Evolutionary conservation across 2,797 vertebrate genomes (phyloP), one percentile per base, ranked within the genome.

Genomic region (Eleutherodactylus coqui): DNA sequence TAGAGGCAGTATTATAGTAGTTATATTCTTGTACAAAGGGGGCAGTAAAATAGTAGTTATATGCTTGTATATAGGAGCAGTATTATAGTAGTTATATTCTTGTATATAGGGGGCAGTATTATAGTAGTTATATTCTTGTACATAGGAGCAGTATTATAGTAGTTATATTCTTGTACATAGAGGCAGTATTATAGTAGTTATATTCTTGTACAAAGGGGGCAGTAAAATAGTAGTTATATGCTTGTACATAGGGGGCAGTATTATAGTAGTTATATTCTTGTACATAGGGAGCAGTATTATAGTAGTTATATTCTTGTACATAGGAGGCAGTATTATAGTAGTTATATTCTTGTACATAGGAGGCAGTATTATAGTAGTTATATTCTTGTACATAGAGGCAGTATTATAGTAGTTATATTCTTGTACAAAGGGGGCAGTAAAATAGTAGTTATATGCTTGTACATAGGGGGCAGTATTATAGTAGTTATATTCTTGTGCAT

Each of bases 71-170:
- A 60, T 14, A 60, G 64, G 64, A 24, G 58, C 32, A 69, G 64
- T 69, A 69, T 69, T 69, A 69, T 38, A 69, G 64, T 69, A 69
- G 64, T 38, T 69, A 69, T 69, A 38, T 69, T 69, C 34, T 69
- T 69, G 64, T 69, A 69, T 1, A 69, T 69, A 69, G 64, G 58
- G 6, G 19, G 27, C 7, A 69, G 16, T 36, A 69, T 38, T 69
- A 69, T 36, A 38, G 64, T 36, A 69, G 29, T 67, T 67, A 67
- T 67, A 67, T 69, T 69, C 64, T 38, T 69, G 64, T 69, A 69
- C 19, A 69, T 36, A 36, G 34, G 32, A 34, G 62, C 29, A 67
- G 62, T 67, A 67, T 67, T 67, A 67, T 34, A 67, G 62, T 34
- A 67, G 62, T 67, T 67, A 67, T 67, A 67, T 67, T 67, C n/a